Conservation (phyloP, 2,797 vertebrate genomes). For the Melanotaenia parkinsoni region DNA sequence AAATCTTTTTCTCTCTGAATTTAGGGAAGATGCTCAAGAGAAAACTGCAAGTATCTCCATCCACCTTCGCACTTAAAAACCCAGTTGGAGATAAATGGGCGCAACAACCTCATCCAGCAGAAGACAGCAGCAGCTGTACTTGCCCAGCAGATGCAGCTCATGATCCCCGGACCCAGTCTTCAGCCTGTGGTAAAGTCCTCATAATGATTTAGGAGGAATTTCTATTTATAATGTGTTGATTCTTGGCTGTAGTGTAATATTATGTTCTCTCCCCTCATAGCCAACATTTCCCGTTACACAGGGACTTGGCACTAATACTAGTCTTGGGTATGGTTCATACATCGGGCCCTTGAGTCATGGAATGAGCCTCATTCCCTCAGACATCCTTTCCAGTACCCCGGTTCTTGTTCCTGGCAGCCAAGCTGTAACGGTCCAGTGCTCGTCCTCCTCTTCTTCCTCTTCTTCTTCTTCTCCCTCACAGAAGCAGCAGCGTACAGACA, state of each 20-base stretch:
- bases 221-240: not conserved
- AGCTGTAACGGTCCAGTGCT: constrained; percentile 89
- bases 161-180: constrained; percentile 95
- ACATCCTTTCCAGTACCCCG: constrained; percentile 90
- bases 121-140: constrained; percentile 98
- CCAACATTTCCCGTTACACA: constrained; percentile 89
- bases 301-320: constrained; percentile 91
- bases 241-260: constrained; percentile 21
- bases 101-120: constrained; percentile 99
- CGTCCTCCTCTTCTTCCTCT: constrained; percentile 88
- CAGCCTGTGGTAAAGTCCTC: constrained; percentile 89
- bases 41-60: constrained; percentile 99
- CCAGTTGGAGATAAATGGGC: constrained; percentile 98
- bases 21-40: constrained; percentile 96
- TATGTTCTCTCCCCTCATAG: constrained; percentile 68
- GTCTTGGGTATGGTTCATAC: constrained; percentile 96
- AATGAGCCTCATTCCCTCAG: constrained; percentile 94
- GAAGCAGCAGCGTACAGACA: constrained; percentile 98
- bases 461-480: constrained; percentile 92
- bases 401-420: constrained; percentile 93
- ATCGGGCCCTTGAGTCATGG: constrained; percentile 92
- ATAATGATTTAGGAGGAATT: constrained; percentile 4
- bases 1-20: constrained; percentile 39
- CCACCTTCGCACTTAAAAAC: constrained; percentile 99
- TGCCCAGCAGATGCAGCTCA: constrained; percentile 99